These are phyloP conservation scores for Drosophila phalerata DNA, from an alignment of 2,888 invertebrate species.

Conservation along the genomic window DNA sequence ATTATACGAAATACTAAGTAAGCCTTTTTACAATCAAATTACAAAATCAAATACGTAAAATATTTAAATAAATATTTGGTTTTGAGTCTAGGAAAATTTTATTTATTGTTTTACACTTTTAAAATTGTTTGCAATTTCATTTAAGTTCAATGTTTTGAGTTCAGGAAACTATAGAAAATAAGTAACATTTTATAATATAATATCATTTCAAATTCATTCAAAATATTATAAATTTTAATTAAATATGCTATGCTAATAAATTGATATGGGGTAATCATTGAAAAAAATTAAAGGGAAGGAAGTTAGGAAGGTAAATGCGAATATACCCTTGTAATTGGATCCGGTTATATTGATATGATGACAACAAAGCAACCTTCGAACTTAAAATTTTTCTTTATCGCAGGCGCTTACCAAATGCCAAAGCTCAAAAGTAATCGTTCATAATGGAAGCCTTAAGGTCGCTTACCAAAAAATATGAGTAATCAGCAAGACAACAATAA, in stretches of 20 bases:
- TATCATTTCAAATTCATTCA: neutral
- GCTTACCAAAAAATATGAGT: constrained; percentile 28
- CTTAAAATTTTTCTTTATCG: constrained; percentile 12
- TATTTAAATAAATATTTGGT: constrained; percentile 10
- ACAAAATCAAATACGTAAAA: constrained; percentile 12
- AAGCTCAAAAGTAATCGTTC: constrained; percentile 27
- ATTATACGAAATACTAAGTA: constrained; percentile 21
- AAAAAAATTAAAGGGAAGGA: neutral
- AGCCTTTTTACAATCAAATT: constrained; percentile 38
- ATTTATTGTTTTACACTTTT: neutral
- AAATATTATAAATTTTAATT: neutral
- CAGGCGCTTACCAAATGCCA: neutral
- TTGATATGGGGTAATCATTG: neutral
- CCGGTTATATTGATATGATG: constrained; percentile 1
- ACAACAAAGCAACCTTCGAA: constrained; percentile 22
- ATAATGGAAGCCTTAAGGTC: constrained; percentile 30
- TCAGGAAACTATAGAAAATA: neutral
- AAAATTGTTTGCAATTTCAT: neutral
- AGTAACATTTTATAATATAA: neutral
- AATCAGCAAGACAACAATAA: constrained; percentile 26
- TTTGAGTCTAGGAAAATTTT: neutral
- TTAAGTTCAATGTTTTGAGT: neutral
- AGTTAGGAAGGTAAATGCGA: neutral
- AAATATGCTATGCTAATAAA: neutral
- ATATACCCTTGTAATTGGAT: constrained; percentile 5